Conservation (phyloP, 2,888 invertebrate species). For the Poecilobothrus nobilitatus region DNA sequence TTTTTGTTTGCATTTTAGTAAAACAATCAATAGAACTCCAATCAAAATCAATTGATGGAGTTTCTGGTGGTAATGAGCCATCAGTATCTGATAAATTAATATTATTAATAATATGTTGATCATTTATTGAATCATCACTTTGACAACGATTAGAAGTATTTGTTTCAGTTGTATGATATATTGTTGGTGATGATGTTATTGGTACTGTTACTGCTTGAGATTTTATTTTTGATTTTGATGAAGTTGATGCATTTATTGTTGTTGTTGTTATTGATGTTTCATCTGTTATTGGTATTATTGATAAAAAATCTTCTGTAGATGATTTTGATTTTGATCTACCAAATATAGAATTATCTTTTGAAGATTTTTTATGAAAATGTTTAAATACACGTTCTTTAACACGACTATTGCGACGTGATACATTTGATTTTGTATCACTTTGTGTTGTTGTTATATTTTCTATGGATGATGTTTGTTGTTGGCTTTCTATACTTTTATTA, state of each 20-base stretch:
- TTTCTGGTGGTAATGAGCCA: not conserved
- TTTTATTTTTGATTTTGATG: too few species aligned
- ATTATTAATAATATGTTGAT: not conserved
- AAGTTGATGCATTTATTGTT: not conserved
- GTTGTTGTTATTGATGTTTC: not conserved
- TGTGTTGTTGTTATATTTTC: not conserved
- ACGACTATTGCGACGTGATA: constrained; percentile 31
- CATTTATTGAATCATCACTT: constrained; percentile 9
- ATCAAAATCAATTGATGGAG: constrained; percentile 8
- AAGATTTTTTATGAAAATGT: constrained; percentile 36
- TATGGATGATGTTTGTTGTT: not conserved
- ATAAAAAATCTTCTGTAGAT: not conserved
- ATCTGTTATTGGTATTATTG: too few species aligned
- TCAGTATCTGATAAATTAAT: constrained; percentile 11
- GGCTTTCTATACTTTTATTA: not conserved
- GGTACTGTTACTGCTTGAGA: too few species aligned
- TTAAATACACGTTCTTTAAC: constrained; percentile 32
- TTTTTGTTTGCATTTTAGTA: not conserved
- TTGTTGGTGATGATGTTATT: not conserved
- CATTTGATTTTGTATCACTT: constrained; percentile 16
- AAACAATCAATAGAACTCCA: not conserved
- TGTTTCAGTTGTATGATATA: not conserved
- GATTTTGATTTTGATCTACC: not conserved
- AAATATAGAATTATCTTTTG: constrained; percentile 25
- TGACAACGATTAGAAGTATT: not conserved